Evolutionary conservation across 2,888 invertebrate genomes (phyloP).

Genomic region (Lordiphosa fenestrarum): DNA sequence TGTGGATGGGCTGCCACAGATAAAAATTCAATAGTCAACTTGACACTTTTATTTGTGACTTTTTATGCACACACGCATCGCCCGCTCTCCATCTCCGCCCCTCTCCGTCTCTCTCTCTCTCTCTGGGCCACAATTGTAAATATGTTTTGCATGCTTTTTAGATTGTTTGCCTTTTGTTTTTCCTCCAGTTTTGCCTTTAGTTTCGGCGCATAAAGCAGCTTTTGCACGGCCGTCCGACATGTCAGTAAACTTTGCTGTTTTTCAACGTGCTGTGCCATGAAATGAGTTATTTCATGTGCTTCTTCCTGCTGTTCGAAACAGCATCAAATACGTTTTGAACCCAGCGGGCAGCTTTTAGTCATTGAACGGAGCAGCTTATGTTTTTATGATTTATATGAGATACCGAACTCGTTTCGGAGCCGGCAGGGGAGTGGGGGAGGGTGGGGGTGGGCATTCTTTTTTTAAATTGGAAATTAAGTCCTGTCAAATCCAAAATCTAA

Average conservation of each 20-base stretch:
- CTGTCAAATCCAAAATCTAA: too few species aligned
- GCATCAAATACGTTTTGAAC: conserved; percentile 19
- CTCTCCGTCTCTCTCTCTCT: too few species aligned
- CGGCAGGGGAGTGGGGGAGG: too few species aligned
- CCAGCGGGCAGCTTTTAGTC: conserved; percentile 27
- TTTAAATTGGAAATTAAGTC: too few species aligned
- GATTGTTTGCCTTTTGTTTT: conserved; percentile 33
- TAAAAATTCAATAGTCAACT: conserved; percentile 74
- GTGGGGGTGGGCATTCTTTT: too few species aligned
- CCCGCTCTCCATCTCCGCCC: too few species aligned
- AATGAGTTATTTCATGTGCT: conserved; percentile 52
- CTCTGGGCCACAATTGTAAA: conserved; percentile 29
- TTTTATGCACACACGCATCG: conserved; percentile 38
- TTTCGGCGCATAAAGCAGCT: conserved; percentile 46
- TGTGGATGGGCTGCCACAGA: conserved; percentile 48
- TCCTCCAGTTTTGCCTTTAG: conserved; percentile 2
- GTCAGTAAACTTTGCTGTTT: conserved; percentile 33
- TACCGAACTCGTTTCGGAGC: too few species aligned
- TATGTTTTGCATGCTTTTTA: conserved; percentile 50
- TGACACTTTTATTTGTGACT: conserved; percentile 73
- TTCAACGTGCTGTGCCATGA: conserved; percentile 61
- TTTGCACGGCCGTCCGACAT: conserved; percentile 25
- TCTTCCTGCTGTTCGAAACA: conserved; percentile 18
- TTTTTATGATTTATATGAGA: neutral
- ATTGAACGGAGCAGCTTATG: conserved; percentile 7